Conservation (phyloP, 2,888 invertebrate genomes). For the Autographa pulchrina region DNA sequence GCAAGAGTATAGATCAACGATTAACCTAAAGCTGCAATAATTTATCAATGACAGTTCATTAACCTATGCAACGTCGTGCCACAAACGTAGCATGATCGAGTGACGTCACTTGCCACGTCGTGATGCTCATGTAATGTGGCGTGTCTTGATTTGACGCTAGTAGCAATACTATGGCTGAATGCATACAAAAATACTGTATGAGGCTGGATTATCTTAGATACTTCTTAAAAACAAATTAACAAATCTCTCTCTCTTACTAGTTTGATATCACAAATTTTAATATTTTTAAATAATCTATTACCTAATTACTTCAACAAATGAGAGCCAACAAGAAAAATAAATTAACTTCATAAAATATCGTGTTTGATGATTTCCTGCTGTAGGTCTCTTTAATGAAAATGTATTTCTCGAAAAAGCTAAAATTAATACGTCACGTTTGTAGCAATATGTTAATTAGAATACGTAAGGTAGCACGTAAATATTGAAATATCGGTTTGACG, state of each 20-base stretch:
- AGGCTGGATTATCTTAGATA: too few species aligned
- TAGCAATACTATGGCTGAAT: not conserved
- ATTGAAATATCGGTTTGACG: slow-evolving; percentile 39
- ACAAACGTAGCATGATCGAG: not conserved
- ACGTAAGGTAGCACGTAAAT: not conserved
- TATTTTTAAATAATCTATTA: too few species aligned
- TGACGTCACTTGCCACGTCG: not conserved
- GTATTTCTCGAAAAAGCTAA: not conserved
- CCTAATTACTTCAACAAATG: too few species aligned
- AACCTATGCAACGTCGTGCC: slow-evolving; percentile 1
- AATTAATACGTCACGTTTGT: slow-evolving; percentile 10
- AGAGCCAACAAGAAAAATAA: too few species aligned
- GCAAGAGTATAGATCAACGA: not conserved
- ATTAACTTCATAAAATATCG: too few species aligned
- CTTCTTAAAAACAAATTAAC: too few species aligned
- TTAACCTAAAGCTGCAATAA: not conserved
- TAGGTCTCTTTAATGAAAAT: not conserved
- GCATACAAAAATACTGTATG: not conserved
- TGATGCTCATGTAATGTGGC: not conserved
- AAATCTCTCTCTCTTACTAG: too few species aligned
- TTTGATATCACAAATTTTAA: too few species aligned
- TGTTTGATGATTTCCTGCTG: not conserved
- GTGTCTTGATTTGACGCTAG: not conserved
- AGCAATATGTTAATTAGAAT: slow-evolving; percentile 30
- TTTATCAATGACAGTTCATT: slow-evolving; percentile 5